A percentile compares a stretch with the other conserved stretches of the same genome.
phyloP scores from a whole-genome alignment of 2,113 vertebrate species.

The Excalfactoria chinensis region DNA sequence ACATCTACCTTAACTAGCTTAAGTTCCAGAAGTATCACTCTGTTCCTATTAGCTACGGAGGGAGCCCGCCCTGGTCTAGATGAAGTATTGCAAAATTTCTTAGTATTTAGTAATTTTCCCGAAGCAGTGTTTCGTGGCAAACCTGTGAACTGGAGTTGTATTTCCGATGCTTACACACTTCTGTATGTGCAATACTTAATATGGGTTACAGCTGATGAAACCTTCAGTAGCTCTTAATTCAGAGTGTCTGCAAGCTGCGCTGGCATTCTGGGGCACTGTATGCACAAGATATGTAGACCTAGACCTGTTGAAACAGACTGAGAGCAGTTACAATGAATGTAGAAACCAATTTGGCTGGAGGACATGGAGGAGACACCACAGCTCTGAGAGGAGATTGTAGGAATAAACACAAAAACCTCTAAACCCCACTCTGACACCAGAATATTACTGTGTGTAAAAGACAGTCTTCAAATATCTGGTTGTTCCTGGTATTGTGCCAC shows the following conservation, averaged over 20 bases:
- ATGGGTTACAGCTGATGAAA: background rate
- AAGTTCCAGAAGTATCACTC: background rate
- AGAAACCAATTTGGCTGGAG: background rate
- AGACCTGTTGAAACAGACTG: background rate
- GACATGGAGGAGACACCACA: background rate
- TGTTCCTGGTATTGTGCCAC: background rate
- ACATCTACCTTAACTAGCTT: background rate
- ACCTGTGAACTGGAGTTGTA: background rate
- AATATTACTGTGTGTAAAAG: background rate
- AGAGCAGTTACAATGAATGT: background rate
- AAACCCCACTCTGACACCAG: background rate
- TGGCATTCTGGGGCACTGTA: background rate
- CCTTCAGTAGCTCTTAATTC: background rate
- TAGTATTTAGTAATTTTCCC: background rate
- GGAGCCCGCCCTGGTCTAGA: background rate
- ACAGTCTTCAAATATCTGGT: background rate
- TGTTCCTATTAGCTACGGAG: background rate
- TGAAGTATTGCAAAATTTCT: background rate
- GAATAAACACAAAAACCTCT: background rate
- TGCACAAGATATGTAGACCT: background rate
- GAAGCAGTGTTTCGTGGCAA: background rate
- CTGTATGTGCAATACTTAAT: background rate
- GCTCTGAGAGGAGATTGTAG: background rate
- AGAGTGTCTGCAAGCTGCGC: background rate
- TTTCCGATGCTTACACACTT: background rate